Base-by-base conservation (phyloP, 2,113 vertebrate species). In the Neopipo cinnamomea region DNA sequence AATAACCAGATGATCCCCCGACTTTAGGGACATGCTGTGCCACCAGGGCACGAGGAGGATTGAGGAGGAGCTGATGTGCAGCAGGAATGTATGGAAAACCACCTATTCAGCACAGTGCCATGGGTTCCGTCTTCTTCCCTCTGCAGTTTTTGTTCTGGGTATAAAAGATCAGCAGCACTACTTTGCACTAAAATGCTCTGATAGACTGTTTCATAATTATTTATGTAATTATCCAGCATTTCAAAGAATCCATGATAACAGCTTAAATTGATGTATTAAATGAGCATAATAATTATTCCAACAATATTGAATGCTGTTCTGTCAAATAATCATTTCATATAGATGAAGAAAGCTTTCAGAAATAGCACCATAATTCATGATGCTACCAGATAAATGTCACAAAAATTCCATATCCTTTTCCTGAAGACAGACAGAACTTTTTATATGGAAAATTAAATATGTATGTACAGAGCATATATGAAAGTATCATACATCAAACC, bases 181-280 rank as follows among this genome's bases (percentile, higher is more conserved):
- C 72, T 82, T 66, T 89, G 84, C 89, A 61, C 92, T 52, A 74
- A 89, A 95, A 82, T 9, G 55, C 93, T 92, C 75, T 89, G 89
- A 73, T 83, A 93, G 95, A 70, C 77, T 75, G 90, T 94, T 96
- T 95, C 95, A 83, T 95, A 97, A 97, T 97, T 98, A 97, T 98
- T 98, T 97, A 96, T 97, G 96, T 96, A 97, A 98, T 98, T 97
- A 98, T 86, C 91, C 91, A 63, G 84, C 89, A 75, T 98, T 97
- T 97, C 93, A 96, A 91, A 96, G 96, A 85, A 97, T 72, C 82
- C 76, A 62, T 21, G 88, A 96, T 92, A 97, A 97, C 94, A 94
- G 96, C 95, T 97, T 94, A 96, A 98, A 97, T 3, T 94, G 96
- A 98, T 95, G 96, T 83, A 97, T 97, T 97, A 97, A 97, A 91